Evolutionary conservation across 2,888 invertebrate genomes (phyloP).

Genomic region (Trypoxylon attenuatum): DNA sequence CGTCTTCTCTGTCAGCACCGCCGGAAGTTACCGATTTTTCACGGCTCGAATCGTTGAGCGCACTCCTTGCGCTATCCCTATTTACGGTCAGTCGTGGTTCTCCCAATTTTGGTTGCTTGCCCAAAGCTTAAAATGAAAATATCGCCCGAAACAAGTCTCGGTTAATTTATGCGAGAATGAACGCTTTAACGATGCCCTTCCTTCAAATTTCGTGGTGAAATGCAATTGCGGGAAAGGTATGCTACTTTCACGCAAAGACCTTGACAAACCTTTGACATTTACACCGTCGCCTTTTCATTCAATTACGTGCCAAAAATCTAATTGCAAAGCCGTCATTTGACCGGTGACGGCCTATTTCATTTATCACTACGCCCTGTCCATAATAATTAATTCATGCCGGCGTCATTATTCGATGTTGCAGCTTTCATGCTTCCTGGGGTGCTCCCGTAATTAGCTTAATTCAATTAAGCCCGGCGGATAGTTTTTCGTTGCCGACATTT

Average conservation of each 20-base stretch:
- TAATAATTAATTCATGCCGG: background rate
- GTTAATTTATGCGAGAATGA: background rate
- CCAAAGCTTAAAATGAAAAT: background rate
- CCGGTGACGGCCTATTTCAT: background rate
- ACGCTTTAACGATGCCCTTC: too few species aligned
- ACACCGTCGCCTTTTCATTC: background rate
- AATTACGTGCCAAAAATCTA: background rate
- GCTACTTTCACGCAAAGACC: background rate
- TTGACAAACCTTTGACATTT: background rate
- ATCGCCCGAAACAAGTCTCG: background rate
- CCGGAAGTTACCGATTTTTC: conserved; percentile 59
- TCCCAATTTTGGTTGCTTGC: background rate
- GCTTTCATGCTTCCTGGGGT: background rate
- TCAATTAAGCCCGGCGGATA: background rate
- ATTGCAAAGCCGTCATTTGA: background rate
- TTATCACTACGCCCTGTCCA: background rate
- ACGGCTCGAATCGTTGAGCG: conserved; percentile 39
- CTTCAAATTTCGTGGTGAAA: background rate
- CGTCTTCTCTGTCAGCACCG: conserved; percentile 34
- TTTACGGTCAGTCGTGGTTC: background rate
- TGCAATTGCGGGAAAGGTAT: background rate
- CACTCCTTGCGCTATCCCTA: conserved; percentile 1
- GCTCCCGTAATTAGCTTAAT: background rate
- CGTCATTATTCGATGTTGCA: background rate
- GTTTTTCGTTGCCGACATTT: too few species aligned